Evolutionary conservation across 1,140 invertebrate genomes (phyloP).

Genomic region (Chironomus tepperi): DNA sequence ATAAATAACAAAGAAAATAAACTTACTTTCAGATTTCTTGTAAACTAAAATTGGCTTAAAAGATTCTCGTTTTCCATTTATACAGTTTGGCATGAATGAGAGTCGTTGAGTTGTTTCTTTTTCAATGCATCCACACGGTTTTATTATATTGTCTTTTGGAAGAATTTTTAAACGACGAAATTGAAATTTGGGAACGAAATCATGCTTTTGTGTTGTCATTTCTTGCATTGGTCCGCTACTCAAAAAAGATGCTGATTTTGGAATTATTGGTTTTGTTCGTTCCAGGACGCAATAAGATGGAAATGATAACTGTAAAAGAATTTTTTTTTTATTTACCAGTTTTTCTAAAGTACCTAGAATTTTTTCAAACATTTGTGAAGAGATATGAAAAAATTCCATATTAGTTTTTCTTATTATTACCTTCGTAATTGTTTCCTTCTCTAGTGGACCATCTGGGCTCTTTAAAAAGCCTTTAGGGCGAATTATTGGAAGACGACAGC

Average conservation of each 20-base stretch:
- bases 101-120: constrained; percentile 45
- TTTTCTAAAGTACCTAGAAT: too few species aligned
- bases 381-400: too few species aligned
- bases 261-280: constrained; percentile 37
- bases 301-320: constrained; percentile 41
- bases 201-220: constrained; percentile 60
- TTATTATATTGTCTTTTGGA: constrained; percentile 44
- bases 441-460: constrained; percentile 40
- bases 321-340: too few species aligned
- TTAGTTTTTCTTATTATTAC: too few species aligned
- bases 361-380: too few species aligned
- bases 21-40: constrained; percentile 32
- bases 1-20: neutral
- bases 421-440: constrained; percentile 39
- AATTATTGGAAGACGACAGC: constrained; percentile 34
- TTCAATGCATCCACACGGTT: constrained; percentile 43
- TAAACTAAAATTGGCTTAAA: constrained; percentile 41
- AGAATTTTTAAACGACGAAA: constrained; percentile 44
- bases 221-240: constrained; percentile 59
- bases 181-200: constrained; percentile 56
- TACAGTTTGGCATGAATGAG: constrained; percentile 45
- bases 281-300: constrained; percentile 42
- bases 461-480: constrained; percentile 36
- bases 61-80: constrained; percentile 33
- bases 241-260: constrained; percentile 32